Percentiles rank a stretch among this genome's conserved stretches.
Conservation (phyloP, 2,888 invertebrate genomes). For the Periphyllus acericola region DNA sequence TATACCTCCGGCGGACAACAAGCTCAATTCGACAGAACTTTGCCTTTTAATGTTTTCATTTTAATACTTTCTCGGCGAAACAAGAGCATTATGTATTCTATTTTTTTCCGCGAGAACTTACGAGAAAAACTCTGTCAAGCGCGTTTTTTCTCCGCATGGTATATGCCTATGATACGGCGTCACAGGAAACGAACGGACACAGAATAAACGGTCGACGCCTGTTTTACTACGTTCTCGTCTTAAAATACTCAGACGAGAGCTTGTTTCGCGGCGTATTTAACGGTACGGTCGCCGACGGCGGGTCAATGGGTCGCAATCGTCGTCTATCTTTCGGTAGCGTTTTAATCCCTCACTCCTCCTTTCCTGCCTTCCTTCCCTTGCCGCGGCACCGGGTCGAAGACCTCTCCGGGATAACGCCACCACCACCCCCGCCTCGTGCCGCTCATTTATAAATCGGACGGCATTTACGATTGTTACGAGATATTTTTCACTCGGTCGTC, state of each 20-base stretch:
- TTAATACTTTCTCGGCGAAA: too few species aligned
- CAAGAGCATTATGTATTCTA: too few species aligned
- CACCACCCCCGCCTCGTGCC: background rate
- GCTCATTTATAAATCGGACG: constrained; percentile 20
- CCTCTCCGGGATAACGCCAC: constrained; percentile 16
- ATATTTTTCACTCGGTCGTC: constrained; percentile 20
- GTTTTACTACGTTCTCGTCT: background rate
- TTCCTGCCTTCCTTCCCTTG: background rate
- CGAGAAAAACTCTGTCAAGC: too few species aligned
- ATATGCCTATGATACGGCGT: too few species aligned
- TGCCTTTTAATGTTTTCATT: too few species aligned
- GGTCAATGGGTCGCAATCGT: constrained; percentile 22
- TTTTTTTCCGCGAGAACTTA: too few species aligned
- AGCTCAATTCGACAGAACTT: too few species aligned
- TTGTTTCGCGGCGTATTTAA: constrained; percentile 27
- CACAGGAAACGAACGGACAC: too few species aligned
- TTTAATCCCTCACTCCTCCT: background rate
- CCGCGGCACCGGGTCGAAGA: constrained; percentile 28
- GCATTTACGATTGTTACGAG: constrained; percentile 29
- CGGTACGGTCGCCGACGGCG: background rate
- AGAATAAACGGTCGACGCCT: background rate
- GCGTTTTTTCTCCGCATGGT: too few species aligned
- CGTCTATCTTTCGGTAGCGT: background rate
- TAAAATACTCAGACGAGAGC: background rate
- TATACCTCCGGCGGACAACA: too few species aligned